Conservation (phyloP, 30 jellyfish, hydroid and myxozoan genomes). For the Sanderia malayensis region DNA sequence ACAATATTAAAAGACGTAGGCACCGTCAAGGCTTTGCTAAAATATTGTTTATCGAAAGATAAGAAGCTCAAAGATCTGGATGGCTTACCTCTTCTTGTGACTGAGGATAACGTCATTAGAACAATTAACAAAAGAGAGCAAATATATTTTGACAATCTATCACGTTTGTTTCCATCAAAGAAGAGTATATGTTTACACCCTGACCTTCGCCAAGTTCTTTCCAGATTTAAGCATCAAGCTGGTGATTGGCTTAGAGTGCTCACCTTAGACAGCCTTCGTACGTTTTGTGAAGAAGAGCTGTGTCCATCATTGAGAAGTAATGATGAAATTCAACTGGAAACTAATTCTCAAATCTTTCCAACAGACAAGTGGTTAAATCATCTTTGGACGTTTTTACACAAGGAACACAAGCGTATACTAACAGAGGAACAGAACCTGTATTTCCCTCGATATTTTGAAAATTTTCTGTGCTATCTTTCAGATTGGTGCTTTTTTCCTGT, state of each 20-base stretch:
- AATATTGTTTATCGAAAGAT: slow-evolving; percentile 41
- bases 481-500: too few relatives aligned
- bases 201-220: neutral
- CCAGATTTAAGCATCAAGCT: neutral
- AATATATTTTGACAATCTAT: slow-evolving; percentile 29
- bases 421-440: too few relatives aligned
- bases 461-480: too few relatives aligned
- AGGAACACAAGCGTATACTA: neutral
- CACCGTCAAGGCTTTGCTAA: slow-evolving; percentile 42
- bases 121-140: slow-evolving; percentile 16
- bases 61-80: neutral
- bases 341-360: neutral
- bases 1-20: slow-evolving; percentile 22
- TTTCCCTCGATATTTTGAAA: too few relatives aligned
- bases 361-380: neutral
- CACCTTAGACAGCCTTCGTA: neutral
- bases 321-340: neutral
- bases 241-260: slow-evolving; percentile 9
- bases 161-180: slow-evolving; percentile 19
- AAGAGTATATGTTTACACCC: slow-evolving; percentile 7
- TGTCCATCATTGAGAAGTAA: neutral
- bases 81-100: slow-evolving; percentile 62
- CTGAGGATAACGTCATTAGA: slow-evolving; percentile 46
- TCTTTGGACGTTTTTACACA: neutral
- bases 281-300: neutral